A percentile compares a stretch with the other conserved stretches of the same genome.
phyloP scores from a whole-genome alignment of 1,140 invertebrate genomes.

The Calliphora vicina region DNA sequence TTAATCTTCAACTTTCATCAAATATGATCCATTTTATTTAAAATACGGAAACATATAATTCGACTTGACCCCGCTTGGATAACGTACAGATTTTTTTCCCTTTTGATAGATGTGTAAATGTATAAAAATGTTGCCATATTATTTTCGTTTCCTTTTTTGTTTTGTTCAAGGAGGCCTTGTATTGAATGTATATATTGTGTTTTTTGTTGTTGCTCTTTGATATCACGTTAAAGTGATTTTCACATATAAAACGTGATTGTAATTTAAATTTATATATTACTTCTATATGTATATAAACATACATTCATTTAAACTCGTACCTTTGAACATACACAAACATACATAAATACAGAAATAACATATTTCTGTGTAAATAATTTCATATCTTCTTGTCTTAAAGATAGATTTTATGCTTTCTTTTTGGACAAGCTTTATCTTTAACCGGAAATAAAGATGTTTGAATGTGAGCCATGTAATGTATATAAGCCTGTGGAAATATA shows the following conservation, averaged over 20 bases:
- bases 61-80: background rate
- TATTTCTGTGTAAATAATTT: background rate
- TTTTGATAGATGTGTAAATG: background rate
- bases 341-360: too few relatives aligned
- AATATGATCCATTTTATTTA: background rate
- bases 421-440: background rate
- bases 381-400: background rate
- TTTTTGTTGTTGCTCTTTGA: conserved; percentile 1
- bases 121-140: background rate
- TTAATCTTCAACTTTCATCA: background rate
- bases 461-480: background rate
- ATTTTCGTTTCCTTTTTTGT: background rate
- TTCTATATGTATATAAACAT: background rate
- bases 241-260: conserved; percentile 33
- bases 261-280: conserved; percentile 12
- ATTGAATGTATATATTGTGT: background rate
- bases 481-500: background rate
- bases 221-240: conserved; percentile 32
- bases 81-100: background rate
- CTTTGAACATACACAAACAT: too few relatives aligned
- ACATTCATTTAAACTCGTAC: background rate
- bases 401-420: background rate
- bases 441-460: background rate
- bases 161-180: background rate
- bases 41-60: too few relatives aligned